These are phyloP conservation scores for Polydrusus tereticollis DNA, from an alignment of 2,888 invertebrate genomes.

Conservation along the genomic window DNA sequence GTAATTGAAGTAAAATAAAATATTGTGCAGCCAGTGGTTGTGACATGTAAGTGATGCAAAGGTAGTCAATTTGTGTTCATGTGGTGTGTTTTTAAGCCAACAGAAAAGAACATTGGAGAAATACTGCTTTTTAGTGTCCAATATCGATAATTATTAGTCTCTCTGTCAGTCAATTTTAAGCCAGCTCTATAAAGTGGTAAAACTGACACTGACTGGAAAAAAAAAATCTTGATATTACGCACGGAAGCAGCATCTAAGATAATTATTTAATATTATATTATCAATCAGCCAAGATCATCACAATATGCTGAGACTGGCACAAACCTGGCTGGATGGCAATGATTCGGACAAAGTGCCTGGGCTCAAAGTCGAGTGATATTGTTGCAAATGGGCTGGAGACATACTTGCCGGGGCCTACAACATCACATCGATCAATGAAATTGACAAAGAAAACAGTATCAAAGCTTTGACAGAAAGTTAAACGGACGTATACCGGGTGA, in stretches of 20 bases:
- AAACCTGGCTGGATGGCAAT: conserved; percentile 86
- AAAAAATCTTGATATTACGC: conserved; percentile 4
- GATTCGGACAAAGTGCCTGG: conserved; percentile 79
- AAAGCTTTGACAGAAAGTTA: not conserved
- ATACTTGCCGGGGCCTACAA: conserved; percentile 91
- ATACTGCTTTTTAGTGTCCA: conserved; percentile 3
- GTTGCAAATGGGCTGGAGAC: conserved; percentile 88
- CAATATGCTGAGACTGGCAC: conserved; percentile 52
- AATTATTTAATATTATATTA: conserved; percentile 22
- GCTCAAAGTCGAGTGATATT: conserved; percentile 76
- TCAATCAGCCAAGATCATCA: conserved; percentile 35
- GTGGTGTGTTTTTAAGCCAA: conserved; percentile 35
- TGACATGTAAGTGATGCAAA: conserved; percentile 9
- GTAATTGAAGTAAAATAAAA: conserved; percentile 7
- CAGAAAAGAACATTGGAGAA: conserved; percentile 20
- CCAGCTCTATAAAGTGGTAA: not conserved
- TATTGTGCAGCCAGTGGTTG: conserved; percentile 34
- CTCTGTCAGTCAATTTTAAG: conserved; percentile 32
- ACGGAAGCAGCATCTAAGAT: conserved; percentile 17
- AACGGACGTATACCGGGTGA: too few relatives aligned
- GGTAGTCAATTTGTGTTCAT: conserved; percentile 18
- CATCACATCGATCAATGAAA: conserved; percentile 47
- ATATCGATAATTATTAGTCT: not conserved
- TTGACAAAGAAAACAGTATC: conserved; percentile 40
- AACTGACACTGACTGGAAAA: conserved; percentile 12